phyloP scores from a whole-genome alignment of 2,888 invertebrate species.

The Eilema depressum region DNA sequence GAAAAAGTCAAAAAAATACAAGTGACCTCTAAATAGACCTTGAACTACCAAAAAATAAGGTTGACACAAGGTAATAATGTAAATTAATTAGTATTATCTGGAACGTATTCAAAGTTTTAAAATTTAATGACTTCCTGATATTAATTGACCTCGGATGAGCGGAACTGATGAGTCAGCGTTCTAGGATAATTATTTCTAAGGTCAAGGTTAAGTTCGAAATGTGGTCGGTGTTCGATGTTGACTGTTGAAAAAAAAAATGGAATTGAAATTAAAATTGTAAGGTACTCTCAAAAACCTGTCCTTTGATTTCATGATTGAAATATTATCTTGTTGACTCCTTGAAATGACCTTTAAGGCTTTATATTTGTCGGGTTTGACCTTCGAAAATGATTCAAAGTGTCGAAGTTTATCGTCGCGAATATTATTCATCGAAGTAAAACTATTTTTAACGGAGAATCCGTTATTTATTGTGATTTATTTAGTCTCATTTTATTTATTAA shows the following conservation, averaged over 20 bases:
- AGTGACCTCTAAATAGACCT: neutral
- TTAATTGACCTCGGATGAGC: neutral
- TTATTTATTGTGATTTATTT: neutral
- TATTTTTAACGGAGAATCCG: neutral
- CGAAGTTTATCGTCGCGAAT: rapidly evolving
- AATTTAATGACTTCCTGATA: neutral
- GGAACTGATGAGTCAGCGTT: neutral
- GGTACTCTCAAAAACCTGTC: neutral
- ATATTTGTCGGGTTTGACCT: neutral
- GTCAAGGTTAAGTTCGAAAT: constrained; percentile 6
- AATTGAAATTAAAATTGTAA: constrained; percentile 19
- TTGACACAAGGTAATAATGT: neutral
- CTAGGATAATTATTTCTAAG: neutral
- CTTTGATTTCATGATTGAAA: neutral
- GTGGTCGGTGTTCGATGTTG: constrained; percentile 12
- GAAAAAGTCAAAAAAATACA: neutral
- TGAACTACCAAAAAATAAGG: neutral
- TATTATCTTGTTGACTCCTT: constrained; percentile 4
- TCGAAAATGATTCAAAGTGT: neutral
- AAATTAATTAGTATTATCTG: constrained; percentile 4
- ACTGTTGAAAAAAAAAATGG: constrained; percentile 15
- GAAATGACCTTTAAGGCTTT: neutral
- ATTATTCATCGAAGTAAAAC: neutral
- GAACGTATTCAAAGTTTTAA: neutral
- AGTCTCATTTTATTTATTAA: neutral